Evolutionary conservation across 2,888 invertebrate species (phyloP), one percentile per base, ranked within the genome.

Genomic region (Orthonevra nobilis): DNA sequence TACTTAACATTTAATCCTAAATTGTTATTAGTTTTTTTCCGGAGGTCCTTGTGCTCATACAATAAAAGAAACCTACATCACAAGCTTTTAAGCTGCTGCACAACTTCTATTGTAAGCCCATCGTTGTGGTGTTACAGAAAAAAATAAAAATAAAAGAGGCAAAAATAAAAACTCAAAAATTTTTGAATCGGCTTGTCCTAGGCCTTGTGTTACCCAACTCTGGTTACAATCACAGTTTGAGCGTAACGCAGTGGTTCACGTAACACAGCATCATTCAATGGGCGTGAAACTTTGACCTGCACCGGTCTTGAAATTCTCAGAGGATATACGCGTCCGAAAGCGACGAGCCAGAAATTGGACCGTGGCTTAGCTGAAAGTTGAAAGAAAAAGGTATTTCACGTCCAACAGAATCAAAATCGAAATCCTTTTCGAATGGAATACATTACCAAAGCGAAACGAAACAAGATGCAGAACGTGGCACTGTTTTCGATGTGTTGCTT

Each of bases 391-490:
- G 54, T 56, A 54, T 40, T 14, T 4, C 26, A 2, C 19, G 34
- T 34, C 12, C 32, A n/a, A 9, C 15, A 12, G 30, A 46, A 28
- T 52, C 15, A 56, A 72, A 77, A 54, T n/a, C 63, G 60, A 72
- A 64, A 72, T 72, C 77, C 64, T 60, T 72, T 72, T 52, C 28
- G 15, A 66, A 72, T 54, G 52, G 40, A 77, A 72, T 72, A 44
- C 52, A 77, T 79, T 72, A 66, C 40, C 46, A 44, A 52, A 48
- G 48, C 54, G 34, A 58, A 69, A 69, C 40, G 42, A n/a, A n/a
- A n/a, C n/a, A n/a, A n/a, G n/a, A n/a, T n/a, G n/a, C n/a, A 54
- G 14, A 54, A 23, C 28, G 20, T 19, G 7, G 15, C 15, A 26
- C 15, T 23, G 14, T 15, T 34, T 34, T 14, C 4, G n/a, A n/a